Percentiles rank a stretch among this genome's conserved stretches.
These are phyloP conservation scores for Xiphorhynchus elegans DNA, from an alignment of 2,113 vertebrate species.

Conservation along the genomic window DNA sequence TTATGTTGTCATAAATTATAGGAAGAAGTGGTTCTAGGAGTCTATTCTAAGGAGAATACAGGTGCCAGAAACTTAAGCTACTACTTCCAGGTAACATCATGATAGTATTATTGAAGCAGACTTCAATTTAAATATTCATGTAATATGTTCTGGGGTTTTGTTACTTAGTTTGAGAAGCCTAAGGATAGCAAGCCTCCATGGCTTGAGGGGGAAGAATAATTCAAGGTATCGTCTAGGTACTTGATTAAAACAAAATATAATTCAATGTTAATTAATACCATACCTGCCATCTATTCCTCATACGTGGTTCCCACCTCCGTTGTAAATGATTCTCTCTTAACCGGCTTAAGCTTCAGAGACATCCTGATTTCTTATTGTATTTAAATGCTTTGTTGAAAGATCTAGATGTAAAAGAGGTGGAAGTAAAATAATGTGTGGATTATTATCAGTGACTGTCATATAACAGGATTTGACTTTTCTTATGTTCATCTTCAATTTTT, in stretches of 20 bases:
- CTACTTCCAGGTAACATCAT: not conserved
- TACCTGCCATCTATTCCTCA: not conserved
- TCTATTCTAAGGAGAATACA: not conserved
- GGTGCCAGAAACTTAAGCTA: not conserved
- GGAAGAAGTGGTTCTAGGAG: not conserved
- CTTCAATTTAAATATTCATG: not conserved
- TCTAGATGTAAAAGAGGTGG: not conserved
- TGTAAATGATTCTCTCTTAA: not conserved
- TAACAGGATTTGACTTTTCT: not conserved
- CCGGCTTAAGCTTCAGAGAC: not conserved
- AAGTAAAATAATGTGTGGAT: not conserved
- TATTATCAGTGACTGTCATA: not conserved
- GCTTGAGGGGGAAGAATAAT: not conserved
- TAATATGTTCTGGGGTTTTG: not conserved
- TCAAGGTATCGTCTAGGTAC: not conserved
- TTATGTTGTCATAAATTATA: not conserved
- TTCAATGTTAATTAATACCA: conserved; percentile 5
- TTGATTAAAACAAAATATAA: conserved; percentile 6
- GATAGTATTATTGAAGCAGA: not conserved
- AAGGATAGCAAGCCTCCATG: not conserved
- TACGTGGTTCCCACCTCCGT: not conserved
- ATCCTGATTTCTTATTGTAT: not conserved
- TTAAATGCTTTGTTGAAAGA: not conserved
- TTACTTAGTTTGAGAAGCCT: not conserved
- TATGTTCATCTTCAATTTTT: not conserved